Base-by-base conservation (phyloP, 1,140 invertebrate genomes). In the Bombus superbus region DNA sequence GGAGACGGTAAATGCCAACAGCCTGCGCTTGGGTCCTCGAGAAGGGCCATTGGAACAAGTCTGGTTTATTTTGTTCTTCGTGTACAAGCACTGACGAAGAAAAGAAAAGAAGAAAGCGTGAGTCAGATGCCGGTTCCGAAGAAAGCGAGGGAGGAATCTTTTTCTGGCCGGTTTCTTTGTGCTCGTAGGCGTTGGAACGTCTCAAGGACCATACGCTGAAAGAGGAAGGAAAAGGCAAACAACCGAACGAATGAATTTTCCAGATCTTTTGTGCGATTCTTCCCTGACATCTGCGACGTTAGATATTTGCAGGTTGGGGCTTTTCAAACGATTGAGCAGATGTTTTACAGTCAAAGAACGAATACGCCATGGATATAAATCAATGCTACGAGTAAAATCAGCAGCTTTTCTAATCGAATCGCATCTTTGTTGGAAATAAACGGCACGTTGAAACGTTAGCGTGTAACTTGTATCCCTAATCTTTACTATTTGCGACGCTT, bases 81-180 rank as follows among this genome's bases (percentile, higher is more conserved):
- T 13, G 25, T 44, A 22, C 76, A 28, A 53, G n/a, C 10, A 40
- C 28, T 1, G 22, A 2, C 0, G 64, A 44, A 28, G 28, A 11
- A 35, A 32, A 5, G 32, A 2, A 25, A 28, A 86, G 42, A 78
- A 28, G 42, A 66, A 66, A 42, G n/a, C 40, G n/a, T 81, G 86
- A 88, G 81, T 87, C 87, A 88, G 81, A 81, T 32, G 44, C 18
- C n/a, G 38, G 32, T 73, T 69, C 44, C 35, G 28, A 18, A 15
- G 13, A 73, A 40, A 47, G 32, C 32, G 5, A 47, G 44, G 47
- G 28, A 74, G 38, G 66, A 66, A 35, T 89, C 72, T 83, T 86
- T 81, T 83, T 83, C 66, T 64, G 72, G 5, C 47, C 62, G 42
- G 53, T 76, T 75, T 44, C 71, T 80, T 86, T 69, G 66, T 75